Base-by-base conservation (phyloP, 2,797 vertebrate species). In the Sebastes dallii region DNA sequence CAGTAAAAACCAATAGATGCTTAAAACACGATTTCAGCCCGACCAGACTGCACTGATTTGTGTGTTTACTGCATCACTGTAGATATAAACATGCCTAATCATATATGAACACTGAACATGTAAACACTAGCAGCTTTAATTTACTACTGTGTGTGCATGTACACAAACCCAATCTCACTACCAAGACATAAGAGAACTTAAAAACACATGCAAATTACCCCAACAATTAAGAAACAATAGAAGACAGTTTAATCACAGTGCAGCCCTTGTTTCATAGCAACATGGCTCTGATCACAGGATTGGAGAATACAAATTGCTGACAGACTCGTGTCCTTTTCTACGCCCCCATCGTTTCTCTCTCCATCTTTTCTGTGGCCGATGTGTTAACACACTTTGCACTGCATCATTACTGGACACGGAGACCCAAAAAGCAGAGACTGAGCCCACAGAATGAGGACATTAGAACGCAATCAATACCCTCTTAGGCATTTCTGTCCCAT, bases 191-290 rank as follows among this genome's bases (percentile, higher is more conserved):
- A 50, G 61, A 66, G 39, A 58, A 80, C 75, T 78, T 83, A 85
- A 90, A 88, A 88, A 83, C 86, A 86, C 83, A 91, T 87, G 92
- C 86, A 94, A 93, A 95, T 94, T 90, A 91, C 18, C 81, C 80
- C 50, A 74, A 88, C 85, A 92, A 95, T 96, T 96, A 95, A 85
- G 88, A 86, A 78, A 91, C 92, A 87, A 89, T 73, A 69, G 86
- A 91, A 93, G 94, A 95, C 93, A 92, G 87, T 92, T 93, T 96
- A 95, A 96, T 96, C 91, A 95, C 88, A 91, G 88, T 72, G 90
- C 92, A 92, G 88, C 72, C 24, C 74, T 94, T 81, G 93, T 96
- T 95, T 95, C 95, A 94, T 93, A 94, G 95, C 95, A 96, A 95
- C 93, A 85, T 91, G 84, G 90, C 85, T 88, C 88, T 89, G 85